Evolutionary conservation across 92 coral and sea anemone genomes (phyloP).

Genomic region (Metridium senile): DNA sequence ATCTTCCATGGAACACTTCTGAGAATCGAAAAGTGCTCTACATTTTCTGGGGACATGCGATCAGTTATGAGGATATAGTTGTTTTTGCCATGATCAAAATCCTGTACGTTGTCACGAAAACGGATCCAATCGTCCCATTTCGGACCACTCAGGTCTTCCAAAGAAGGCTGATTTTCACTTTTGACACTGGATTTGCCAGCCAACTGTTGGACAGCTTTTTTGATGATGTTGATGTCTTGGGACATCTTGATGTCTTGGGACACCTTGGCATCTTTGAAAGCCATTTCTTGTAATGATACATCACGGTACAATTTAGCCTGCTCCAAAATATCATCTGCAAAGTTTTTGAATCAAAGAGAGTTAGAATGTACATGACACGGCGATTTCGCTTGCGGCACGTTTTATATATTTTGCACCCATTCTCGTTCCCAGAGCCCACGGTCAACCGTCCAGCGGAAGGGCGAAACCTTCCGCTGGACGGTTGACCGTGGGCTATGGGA

Average conservation of each 20-base stretch:
- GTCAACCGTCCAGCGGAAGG: too few species aligned
- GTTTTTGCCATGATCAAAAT: constrained; percentile 64
- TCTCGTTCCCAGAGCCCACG: too few species aligned
- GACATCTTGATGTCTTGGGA: constrained; percentile 23
- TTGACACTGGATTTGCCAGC: too few species aligned
- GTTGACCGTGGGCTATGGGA: too few species aligned
- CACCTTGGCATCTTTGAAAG: neutral
- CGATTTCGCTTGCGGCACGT: too few species aligned
- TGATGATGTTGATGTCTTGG: constrained; percentile 29
- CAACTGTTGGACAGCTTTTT: too few species aligned
- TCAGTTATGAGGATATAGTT: constrained; percentile 81
- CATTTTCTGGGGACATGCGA: constrained; percentile 51
- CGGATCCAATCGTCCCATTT: constrained; percentile 78
- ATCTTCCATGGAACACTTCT: constrained; percentile 87
- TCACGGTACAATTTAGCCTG: constrained; percentile 62
- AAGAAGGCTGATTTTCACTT: neutral
- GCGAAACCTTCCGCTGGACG: too few species aligned
- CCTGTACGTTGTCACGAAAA: constrained; percentile 58
- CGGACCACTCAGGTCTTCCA: constrained; percentile 47
- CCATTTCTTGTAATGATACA: constrained; percentile 52
- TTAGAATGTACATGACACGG: too few species aligned
- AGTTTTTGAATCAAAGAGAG: too few species aligned
- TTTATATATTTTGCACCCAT: too few species aligned
- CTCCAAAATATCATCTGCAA: constrained; percentile 55
- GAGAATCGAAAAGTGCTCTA: constrained; percentile 53